phyloP scores from a whole-genome alignment of 2,797 vertebrate genomes.

The Anguilla marmorata region DNA sequence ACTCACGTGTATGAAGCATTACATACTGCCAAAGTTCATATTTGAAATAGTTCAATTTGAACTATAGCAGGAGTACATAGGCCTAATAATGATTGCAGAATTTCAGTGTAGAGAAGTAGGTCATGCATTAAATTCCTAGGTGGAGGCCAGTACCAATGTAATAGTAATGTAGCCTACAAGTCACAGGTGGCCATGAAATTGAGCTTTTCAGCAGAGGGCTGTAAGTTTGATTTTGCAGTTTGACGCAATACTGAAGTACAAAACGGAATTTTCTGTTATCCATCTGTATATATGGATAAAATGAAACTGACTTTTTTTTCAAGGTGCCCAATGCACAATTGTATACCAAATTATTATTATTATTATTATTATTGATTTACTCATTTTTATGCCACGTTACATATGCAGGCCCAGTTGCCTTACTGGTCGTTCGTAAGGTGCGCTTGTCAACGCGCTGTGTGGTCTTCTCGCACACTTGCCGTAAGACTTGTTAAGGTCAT shows the following conservation, averaged over 20 bases:
- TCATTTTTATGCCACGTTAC: not conserved
- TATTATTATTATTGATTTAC: not conserved
- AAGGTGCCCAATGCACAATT: too few species aligned
- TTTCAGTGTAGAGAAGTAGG: not conserved
- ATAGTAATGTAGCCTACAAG: not conserved
- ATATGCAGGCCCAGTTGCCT: not conserved
- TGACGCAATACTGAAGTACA: too few species aligned
- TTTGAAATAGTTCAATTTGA: too few species aligned
- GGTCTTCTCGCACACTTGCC: constrained; percentile 6
- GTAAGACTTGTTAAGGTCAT: not conserved
- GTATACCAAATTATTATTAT: not conserved
- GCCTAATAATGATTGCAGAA: too few species aligned
- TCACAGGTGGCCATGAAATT: too few species aligned
- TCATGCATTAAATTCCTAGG: not conserved
- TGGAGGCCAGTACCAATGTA: not conserved
- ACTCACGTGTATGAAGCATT: too few species aligned
- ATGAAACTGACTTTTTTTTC: not conserved
- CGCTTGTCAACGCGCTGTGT: not conserved
- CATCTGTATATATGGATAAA: not conserved
- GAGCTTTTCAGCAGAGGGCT: not conserved
- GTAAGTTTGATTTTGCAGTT: not conserved
- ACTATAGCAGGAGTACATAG: too few species aligned
- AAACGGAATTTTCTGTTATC: not conserved
- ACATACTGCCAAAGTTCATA: too few species aligned
- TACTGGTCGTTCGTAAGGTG: not conserved